Conservation (phyloP, 2,113 vertebrate genomes). For the Sceloporus undulatus region DNA sequence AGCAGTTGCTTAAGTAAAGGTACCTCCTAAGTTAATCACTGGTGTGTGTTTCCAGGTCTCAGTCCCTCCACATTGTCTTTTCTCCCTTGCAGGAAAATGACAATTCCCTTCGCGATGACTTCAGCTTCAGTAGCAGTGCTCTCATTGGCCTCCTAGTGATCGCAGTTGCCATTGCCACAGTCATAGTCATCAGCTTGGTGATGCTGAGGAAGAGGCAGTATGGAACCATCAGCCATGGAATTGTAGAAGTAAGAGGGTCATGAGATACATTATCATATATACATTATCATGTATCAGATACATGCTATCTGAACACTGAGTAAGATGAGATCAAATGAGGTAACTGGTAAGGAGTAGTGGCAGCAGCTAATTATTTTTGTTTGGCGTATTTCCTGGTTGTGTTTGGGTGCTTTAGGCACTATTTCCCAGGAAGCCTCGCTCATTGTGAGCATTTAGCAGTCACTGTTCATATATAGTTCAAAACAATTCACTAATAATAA, state of each 20-base stretch:
- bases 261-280: too few relatives aligned
- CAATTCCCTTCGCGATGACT: constrained; percentile 88
- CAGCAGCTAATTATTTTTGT: background rate
- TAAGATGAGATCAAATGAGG: background rate
- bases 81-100: constrained; percentile 81
- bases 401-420: background rate
- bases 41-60: rapidly evolving
- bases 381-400: background rate
- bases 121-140: constrained; percentile 92
- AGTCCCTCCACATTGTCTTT: background rate
- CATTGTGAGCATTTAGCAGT: too few relatives aligned
- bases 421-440: background rate
- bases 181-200: constrained; percentile 97
- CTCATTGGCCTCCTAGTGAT: constrained; percentile 96
- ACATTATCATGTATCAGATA: too few relatives aligned
- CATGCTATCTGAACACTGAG: background rate
- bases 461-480: background rate
- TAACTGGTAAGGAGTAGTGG: background rate
- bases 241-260: constrained; percentile 91
- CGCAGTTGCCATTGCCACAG: constrained; percentile 93
- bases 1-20: background rate
- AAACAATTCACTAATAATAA: background rate
- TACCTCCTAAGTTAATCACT: background rate
- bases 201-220: constrained; percentile 97
- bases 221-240: constrained; percentile 97